phyloP scores from a whole-genome alignment of 1,140 invertebrate genomes.

The Belonocnema kinseyi region DNA sequence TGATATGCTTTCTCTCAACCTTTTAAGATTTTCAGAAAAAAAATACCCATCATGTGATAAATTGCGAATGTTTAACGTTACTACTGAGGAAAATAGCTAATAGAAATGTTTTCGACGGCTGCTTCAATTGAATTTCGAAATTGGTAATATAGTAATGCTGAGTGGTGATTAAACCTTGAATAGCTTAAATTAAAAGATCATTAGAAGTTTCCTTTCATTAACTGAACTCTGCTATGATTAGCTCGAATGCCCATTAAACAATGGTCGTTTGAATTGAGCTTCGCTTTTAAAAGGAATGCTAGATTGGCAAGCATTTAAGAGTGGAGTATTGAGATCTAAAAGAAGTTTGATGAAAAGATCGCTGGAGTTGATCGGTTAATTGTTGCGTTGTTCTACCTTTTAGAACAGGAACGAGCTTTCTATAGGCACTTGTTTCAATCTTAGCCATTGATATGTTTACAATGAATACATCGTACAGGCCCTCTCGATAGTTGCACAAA shows the following conservation, averaged over 20 bases:
- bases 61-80: too few species aligned
- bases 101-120: too few species aligned
- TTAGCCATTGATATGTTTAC: background rate
- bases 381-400: constrained; percentile 13
- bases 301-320: background rate
- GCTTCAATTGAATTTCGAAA: too few species aligned
- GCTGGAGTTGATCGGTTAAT: constrained; percentile 25
- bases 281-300: background rate
- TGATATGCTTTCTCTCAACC: too few species aligned
- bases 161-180: background rate
- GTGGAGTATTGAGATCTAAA: background rate
- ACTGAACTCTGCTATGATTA: constrained; percentile 38
- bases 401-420: background rate
- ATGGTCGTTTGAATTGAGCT: background rate
- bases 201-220: constrained; percentile 35
- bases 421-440: constrained; percentile 22
- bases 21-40: too few species aligned
- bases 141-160: background rate
- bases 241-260: constrained; percentile 21
- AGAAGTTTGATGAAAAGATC: constrained; percentile 7
- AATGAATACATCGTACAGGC: constrained; percentile 1
- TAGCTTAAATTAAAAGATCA: constrained; percentile 27
- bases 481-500: background rate
- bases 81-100: too few species aligned
- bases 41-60: too few species aligned